phyloP scores from a whole-genome alignment of 2,888 invertebrate genomes.

The Caenorhabditis doughertyi region DNA sequence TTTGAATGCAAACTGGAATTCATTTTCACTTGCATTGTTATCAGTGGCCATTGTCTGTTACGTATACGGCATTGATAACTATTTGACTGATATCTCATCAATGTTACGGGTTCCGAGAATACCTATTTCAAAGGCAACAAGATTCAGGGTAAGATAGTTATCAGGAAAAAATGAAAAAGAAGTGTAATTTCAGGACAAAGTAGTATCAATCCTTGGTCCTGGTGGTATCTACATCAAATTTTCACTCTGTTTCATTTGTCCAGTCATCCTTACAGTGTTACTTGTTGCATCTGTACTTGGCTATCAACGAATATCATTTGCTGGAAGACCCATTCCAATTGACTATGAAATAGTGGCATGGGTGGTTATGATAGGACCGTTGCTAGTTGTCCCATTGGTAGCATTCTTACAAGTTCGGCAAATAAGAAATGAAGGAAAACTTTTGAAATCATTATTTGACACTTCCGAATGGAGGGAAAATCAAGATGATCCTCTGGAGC shows the following conservation, averaged over 20 bases:
- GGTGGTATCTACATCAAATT: constrained; percentile 79
- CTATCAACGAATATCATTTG: constrained; percentile 65
- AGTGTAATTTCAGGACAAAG: constrained; percentile 52
- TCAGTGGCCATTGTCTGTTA: constrained; percentile 78
- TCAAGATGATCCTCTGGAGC: constrained; percentile 20
- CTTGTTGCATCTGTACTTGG: constrained; percentile 58
- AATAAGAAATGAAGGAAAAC: constrained; percentile 67
- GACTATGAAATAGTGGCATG: constrained; percentile 79
- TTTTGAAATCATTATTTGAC: constrained; percentile 66
- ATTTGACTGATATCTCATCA: constrained; percentile 76
- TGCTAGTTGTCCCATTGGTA: constrained; percentile 77
- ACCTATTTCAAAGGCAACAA: constrained; percentile 56
- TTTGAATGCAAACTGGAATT: constrained; percentile 81
- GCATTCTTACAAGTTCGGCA: constrained; percentile 64
- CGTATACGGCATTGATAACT: constrained; percentile 79
- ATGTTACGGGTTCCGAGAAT: constrained; percentile 69
- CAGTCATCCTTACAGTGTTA: constrained; percentile 73
- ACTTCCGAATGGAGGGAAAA: constrained; percentile 63
- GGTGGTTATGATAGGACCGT: constrained; percentile 78
- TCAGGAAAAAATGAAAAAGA: not conserved
- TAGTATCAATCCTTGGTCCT: constrained; percentile 73
- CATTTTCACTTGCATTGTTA: constrained; percentile 76
- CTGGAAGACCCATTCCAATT: constrained; percentile 64
- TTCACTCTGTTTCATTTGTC: constrained; percentile 78
- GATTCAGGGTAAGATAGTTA: constrained; percentile 32